Conservation (phyloP, 2,888 invertebrate species). For the Odontomyia ornata region DNA sequence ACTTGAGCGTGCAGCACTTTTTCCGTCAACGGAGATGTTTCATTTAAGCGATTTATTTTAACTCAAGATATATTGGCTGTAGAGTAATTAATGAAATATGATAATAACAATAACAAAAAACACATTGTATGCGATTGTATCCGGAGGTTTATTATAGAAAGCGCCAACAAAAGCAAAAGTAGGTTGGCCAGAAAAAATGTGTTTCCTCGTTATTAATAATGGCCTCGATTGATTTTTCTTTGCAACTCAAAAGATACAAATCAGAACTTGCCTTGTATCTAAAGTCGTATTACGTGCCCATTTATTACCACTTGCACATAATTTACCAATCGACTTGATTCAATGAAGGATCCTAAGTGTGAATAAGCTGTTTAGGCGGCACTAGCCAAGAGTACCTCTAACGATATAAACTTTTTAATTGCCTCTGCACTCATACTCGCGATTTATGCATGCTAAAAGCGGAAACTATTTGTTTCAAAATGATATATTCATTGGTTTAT, state of each 20-base stretch:
- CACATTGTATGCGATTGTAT: too few relatives aligned
- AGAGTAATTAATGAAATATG: too few relatives aligned
- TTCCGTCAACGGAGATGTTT: too few relatives aligned
- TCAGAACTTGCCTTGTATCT: constrained; percentile 1
- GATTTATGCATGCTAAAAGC: not conserved
- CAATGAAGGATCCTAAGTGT: not conserved
- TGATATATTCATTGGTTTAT: not conserved
- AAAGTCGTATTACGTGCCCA: not conserved
- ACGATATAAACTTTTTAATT: not conserved
- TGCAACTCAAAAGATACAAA: not conserved
- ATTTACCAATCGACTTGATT: constrained; percentile 4
- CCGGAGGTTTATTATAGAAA: not conserved
- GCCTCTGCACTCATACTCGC: not conserved
- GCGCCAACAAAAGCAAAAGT: not conserved
- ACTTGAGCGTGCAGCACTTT: too few relatives aligned
- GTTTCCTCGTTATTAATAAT: constrained; percentile 19
- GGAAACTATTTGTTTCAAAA: not conserved
- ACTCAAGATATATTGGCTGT: too few relatives aligned
- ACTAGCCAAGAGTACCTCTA: not conserved
- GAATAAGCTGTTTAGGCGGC: not conserved
- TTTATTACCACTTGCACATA: constrained; percentile 15
- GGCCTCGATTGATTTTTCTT: constrained; percentile 11
- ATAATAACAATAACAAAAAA: too few relatives aligned
- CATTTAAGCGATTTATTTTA: too few relatives aligned
- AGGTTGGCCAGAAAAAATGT: constrained; percentile 7